These are phyloP conservation scores for Hydrophis major DNA, from an alignment of 2,797 vertebrate genomes.

Conservation along the genomic window DNA sequence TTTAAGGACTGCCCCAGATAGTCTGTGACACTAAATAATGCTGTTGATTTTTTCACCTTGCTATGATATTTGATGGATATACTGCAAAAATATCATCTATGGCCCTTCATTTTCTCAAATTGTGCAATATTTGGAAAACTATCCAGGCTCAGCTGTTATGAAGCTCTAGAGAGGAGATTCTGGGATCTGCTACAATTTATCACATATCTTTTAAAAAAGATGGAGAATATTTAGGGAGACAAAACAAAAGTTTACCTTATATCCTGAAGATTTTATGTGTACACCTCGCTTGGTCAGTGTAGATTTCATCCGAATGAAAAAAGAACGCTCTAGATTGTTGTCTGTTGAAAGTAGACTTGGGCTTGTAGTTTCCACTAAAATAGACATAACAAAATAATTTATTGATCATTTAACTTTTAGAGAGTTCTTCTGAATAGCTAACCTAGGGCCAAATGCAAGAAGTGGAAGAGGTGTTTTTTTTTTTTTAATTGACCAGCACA, in stretches of 20 bases:
- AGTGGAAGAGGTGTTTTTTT: background rate
- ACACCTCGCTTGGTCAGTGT: slow-evolving; percentile 97
- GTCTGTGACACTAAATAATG: background rate
- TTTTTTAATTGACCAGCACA: background rate
- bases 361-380: slow-evolving; percentile 92
- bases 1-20: background rate
- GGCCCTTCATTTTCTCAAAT: background rate
- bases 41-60: background rate
- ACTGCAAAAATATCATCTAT: background rate
- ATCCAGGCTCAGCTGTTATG: background rate
- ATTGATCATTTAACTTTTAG: slow-evolving; percentile 65
- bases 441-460: slow-evolving; percentile 50
- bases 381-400: slow-evolving; percentile 62
- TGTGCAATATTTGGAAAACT: background rate
- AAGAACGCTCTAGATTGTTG: slow-evolving; percentile 92
- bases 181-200: background rate
- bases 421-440: slow-evolving; percentile 57
- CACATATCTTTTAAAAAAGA: background rate
- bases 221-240: background rate
- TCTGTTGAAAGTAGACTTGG: slow-evolving; percentile 90
- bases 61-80: background rate
- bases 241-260: slow-evolving; percentile 82
- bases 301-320: slow-evolving; percentile 99
- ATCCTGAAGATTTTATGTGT: slow-evolving; percentile 99
- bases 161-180: background rate